phyloP scores from a whole-genome alignment of 2,797 vertebrate genomes.

The Ceryle rudis region DNA sequence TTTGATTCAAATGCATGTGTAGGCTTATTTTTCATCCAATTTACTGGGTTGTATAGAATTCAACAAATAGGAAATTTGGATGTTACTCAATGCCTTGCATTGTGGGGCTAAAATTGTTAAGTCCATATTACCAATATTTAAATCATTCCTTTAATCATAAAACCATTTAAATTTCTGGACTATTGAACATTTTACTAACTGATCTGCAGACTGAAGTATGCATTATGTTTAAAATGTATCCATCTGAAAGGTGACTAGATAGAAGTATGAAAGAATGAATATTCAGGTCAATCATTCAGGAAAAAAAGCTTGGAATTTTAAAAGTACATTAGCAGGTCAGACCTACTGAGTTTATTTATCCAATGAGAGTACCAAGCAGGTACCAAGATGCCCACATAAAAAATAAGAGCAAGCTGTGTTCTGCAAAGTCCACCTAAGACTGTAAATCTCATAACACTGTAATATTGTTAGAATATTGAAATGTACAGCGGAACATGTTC shows the following conservation, averaged over 20 bases:
- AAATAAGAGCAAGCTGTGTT: background rate
- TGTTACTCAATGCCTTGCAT: background rate
- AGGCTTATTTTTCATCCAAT: background rate
- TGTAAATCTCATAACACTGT: background rate
- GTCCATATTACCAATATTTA: background rate
- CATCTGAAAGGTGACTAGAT: background rate
- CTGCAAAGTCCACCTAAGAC: background rate
- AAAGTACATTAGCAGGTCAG: background rate
- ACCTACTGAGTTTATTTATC: background rate
- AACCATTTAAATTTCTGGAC: background rate
- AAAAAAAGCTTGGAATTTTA: background rate
- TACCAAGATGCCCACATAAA: background rate
- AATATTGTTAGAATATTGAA: background rate
- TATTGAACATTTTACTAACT: background rate
- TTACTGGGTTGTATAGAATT: background rate
- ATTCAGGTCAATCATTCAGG: background rate
- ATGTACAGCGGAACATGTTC: background rate
- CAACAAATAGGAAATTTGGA: background rate
- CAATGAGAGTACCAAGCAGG: background rate
- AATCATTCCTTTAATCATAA: background rate
- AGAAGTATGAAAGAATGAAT: background rate
- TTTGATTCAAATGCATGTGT: background rate
- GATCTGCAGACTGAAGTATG: background rate
- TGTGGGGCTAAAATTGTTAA: background rate
- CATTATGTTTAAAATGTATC: background rate